These are phyloP conservation scores for Nesoenas mayeri DNA, from an alignment of 2,113 vertebrate genomes.

Conservation along the genomic window DNA sequence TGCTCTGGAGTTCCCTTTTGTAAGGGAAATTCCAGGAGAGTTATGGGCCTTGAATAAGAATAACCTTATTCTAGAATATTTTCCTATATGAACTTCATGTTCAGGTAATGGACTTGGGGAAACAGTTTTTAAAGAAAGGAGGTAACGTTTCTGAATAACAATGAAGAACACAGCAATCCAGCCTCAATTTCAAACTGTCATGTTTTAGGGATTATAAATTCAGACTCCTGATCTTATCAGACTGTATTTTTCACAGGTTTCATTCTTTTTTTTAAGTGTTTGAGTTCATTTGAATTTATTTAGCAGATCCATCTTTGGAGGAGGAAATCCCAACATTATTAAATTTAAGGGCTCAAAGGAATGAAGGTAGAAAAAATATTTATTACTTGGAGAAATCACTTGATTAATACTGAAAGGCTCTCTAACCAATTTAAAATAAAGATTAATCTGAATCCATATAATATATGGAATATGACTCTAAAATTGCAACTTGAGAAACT, in stretches of 20 bases:
- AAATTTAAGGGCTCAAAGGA: slow-evolving; percentile 24
- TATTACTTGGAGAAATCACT: slow-evolving; percentile 16
- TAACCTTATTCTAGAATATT: slow-evolving; percentile 52
- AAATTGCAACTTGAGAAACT: slow-evolving; percentile 19
- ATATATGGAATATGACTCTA: slow-evolving; percentile 19
- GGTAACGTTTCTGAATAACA: neutral
- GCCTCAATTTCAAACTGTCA: neutral
- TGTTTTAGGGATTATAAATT: neutral
- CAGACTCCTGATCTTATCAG: slow-evolving; percentile 17
- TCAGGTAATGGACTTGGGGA: neutral
- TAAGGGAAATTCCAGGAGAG: slow-evolving; percentile 36
- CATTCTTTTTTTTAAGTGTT: neutral
- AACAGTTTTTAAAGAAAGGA: neutral
- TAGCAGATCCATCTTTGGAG: slow-evolving; percentile 25
- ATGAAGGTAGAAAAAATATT: slow-evolving; percentile 7
- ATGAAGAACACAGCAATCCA: neutral
- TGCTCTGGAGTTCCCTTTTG: slow-evolving; percentile 17
- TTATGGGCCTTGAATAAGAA: slow-evolving; percentile 24
- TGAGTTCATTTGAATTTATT: slow-evolving; percentile 26
- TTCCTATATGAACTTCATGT: slow-evolving; percentile 48
- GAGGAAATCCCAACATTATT: slow-evolving; percentile 50
- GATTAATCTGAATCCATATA: slow-evolving; percentile 13
- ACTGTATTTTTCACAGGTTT: neutral
- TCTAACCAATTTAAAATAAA: slow-evolving; percentile 36
- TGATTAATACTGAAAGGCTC: slow-evolving; percentile 37